These are phyloP conservation scores for Drosophila borealis DNA, from an alignment of 2,888 invertebrate genomes.

Conservation along the genomic window DNA sequence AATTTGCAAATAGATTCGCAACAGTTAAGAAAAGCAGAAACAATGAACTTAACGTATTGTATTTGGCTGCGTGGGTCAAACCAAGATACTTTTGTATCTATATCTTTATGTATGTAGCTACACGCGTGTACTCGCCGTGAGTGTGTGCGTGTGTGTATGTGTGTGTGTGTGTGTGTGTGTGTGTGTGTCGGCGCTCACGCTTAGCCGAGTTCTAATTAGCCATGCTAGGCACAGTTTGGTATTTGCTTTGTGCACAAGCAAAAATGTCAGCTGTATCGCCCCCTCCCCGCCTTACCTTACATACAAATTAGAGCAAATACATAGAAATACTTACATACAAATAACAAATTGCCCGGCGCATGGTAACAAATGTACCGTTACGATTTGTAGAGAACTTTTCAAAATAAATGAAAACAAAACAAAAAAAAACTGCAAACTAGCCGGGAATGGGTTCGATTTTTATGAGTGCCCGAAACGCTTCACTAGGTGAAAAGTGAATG, in stretches of 20 bases:
- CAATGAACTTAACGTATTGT: slow-evolving; percentile 40
- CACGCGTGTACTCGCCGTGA: background rate
- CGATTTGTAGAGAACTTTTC: slow-evolving; percentile 56
- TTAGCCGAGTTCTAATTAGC: slow-evolving; percentile 72
- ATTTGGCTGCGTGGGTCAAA: slow-evolving; percentile 57
- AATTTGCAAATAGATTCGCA: slow-evolving; percentile 74
- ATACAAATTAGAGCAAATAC: slow-evolving; percentile 78
- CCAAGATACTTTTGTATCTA: slow-evolving; percentile 36
- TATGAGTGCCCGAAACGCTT: slow-evolving; percentile 55
- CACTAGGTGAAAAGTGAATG: slow-evolving; percentile 77
- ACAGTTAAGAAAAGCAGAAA: slow-evolving; percentile 51
- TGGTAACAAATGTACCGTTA: slow-evolving; percentile 77
- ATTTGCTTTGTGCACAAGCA: slow-evolving; percentile 74
- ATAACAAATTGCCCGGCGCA: slow-evolving; percentile 72
- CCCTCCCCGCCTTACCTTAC: slow-evolving; percentile 31
- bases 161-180: slow-evolving; percentile 15
- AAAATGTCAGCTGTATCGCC: slow-evolving; percentile 72
- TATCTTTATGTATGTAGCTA: background rate
- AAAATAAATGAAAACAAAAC: slow-evolving; percentile 18
- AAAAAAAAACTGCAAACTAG: slow-evolving; percentile 20
- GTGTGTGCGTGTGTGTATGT: slow-evolving; percentile 7
- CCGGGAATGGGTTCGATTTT: slow-evolving; percentile 63
- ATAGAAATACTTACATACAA: slow-evolving; percentile 48
- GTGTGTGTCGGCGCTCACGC: slow-evolving; percentile 33
- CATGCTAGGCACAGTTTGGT: slow-evolving; percentile 75